These are phyloP conservation scores for Ectemnius lituratus DNA, from an alignment of 2,888 invertebrate species.

Conservation along the genomic window DNA sequence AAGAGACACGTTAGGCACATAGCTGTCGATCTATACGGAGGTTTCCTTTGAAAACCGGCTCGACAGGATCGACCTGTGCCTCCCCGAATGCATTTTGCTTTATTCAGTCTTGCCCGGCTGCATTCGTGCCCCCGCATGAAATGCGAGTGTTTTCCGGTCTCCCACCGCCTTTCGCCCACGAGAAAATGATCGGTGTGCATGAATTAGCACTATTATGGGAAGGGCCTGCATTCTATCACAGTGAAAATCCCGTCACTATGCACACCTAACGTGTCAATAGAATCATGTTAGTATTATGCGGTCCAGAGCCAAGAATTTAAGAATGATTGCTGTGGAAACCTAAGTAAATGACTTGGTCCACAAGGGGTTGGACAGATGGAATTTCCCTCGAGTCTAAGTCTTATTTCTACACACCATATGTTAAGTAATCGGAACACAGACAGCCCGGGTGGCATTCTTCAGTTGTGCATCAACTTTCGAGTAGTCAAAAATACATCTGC, in stretches of 20 bases:
- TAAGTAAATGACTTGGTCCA: no score
- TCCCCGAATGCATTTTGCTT: conserved; percentile 37
- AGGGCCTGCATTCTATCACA: background rate
- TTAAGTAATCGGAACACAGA: no score
- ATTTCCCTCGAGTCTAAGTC: no score
- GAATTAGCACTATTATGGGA: conserved; percentile 23
- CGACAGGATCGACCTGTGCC: conserved; percentile 28
- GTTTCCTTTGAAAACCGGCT: conserved; percentile 57
- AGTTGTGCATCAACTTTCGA: background rate
- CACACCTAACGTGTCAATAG: no score
- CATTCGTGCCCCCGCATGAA: conserved; percentile 37
- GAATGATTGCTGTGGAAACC: no score
- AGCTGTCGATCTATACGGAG: conserved; percentile 11
- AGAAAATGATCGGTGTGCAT: conserved; percentile 10
- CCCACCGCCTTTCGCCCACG: conserved; percentile 40
- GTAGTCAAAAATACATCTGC: no score
- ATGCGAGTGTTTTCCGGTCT: conserved; percentile 40
- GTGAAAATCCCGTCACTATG: conserved; percentile 15
- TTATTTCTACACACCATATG: no score
- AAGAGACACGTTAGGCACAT: conserved; percentile 18
- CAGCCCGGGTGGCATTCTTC: no score
- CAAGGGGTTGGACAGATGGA: no score
- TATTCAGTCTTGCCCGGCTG: conserved; percentile 33
- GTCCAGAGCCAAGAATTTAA: no score
- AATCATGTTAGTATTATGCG: no score